phyloP scores from a whole-genome alignment of 2,797 vertebrate genomes.

The Sternarchorhynchus goeldii region DNA sequence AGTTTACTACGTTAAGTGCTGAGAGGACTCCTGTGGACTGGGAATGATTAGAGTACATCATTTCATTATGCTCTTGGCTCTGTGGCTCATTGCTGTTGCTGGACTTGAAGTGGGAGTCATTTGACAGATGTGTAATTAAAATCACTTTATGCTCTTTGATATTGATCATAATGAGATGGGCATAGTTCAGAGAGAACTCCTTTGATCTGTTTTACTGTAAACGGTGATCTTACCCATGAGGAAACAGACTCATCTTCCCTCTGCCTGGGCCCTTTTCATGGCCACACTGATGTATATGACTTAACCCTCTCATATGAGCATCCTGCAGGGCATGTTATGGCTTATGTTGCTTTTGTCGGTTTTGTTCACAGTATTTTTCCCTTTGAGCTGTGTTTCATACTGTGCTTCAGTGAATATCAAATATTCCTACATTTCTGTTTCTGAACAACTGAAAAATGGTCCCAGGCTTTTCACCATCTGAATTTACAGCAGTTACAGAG shows the following conservation, averaged over 20 bases:
- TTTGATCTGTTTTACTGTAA: not conserved
- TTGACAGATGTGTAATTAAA: constrained; percentile 28
- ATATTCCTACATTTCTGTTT: no score
- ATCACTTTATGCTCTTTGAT: not conserved
- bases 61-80: constrained; percentile 47
- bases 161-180: not conserved
- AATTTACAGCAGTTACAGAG: no score
- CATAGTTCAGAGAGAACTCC: no score
- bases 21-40: constrained; percentile 60
- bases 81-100: constrained; percentile 50
- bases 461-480: not conserved
- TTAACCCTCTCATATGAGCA: no score
- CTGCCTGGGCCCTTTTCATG: not conserved
- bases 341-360: not conserved
- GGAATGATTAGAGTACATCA: constrained; percentile 52
- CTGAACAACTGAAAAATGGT: not conserved
- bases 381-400: no score
- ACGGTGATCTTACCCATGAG: not conserved
- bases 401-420: no score
- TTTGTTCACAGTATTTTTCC: not conserved
- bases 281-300: not conserved
- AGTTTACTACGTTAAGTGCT: constrained; percentile 66
- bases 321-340: no score
- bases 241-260: not conserved
- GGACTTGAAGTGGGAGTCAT: constrained; percentile 13